These are phyloP conservation scores for Pogona vitticeps DNA, from an alignment of 2,113 vertebrate genomes.

Conservation along the genomic window DNA sequence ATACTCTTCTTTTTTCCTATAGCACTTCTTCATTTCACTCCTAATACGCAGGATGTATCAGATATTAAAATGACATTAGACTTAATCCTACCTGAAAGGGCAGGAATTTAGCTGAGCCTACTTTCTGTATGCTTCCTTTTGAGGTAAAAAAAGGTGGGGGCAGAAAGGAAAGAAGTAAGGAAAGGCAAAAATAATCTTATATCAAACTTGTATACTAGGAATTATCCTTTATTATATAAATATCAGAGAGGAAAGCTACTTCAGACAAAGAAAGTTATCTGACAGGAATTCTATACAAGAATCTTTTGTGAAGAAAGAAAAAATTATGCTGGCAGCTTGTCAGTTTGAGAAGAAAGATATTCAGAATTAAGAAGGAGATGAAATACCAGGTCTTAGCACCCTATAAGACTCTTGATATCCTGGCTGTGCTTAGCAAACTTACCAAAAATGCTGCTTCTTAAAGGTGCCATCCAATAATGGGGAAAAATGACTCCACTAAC, in stretches of 20 bases:
- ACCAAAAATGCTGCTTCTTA: neutral
- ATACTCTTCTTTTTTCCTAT: neutral
- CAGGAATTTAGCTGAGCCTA: neutral
- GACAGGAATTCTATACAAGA: neutral
- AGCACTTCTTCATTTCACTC: neutral
- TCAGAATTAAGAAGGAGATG: neutral
- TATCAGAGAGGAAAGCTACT: neutral
- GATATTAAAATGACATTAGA: neutral
- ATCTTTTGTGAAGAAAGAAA: neutral
- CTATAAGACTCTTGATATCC: neutral
- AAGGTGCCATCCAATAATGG: neutral
- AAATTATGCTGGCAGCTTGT: neutral
- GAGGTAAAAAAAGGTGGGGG: neutral
- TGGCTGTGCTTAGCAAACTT: neutral
- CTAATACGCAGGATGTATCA: neutral
- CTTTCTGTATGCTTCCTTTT: constrained; percentile 11
- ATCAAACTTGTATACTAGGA: neutral
- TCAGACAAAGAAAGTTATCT: neutral
- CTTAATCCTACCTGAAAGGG: constrained; percentile 1
- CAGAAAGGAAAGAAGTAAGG: too few relatives aligned
- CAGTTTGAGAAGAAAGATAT: neutral
- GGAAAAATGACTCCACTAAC: neutral
- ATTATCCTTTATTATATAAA: constrained; percentile 18
- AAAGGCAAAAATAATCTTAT: constrained; percentile 2
- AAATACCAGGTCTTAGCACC: neutral